phyloP scores from a whole-genome alignment of 2,888 invertebrate genomes.

The Mystacides longicornis region DNA sequence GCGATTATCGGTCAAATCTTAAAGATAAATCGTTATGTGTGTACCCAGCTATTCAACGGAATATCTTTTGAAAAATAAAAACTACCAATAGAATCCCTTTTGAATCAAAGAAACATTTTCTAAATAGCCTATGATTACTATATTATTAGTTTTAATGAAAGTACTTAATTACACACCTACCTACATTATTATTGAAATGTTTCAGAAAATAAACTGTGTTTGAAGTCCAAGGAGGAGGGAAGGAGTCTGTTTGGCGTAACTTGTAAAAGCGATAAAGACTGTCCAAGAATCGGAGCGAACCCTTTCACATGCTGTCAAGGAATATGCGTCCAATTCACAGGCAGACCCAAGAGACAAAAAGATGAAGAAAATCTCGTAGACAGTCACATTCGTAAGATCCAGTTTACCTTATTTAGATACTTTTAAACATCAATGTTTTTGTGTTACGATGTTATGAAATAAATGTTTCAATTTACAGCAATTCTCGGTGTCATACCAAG shows the following conservation, averaged over 20 bases:
- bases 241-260: slow-evolving; percentile 45
- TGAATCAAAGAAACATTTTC: too few species aligned
- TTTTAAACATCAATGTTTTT: slow-evolving; percentile 2
- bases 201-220: too few species aligned
- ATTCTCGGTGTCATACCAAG: slow-evolving; percentile 63
- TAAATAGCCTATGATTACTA: too few species aligned
- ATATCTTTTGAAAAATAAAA: too few species aligned
- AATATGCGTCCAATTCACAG: slow-evolving; percentile 54
- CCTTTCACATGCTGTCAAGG: slow-evolving; percentile 47
- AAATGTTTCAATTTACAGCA: slow-evolving; percentile 39
- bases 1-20: too few species aligned
- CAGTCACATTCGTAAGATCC: slow-evolving; percentile 40
- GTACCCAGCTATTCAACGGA: too few species aligned
- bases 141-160: too few species aligned
- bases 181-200: too few species aligned
- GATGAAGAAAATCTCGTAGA: slow-evolving; percentile 31
- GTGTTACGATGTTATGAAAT: background rate
- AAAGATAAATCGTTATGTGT: too few species aligned
- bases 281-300: slow-evolving; percentile 39
- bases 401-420: background rate
- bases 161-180: too few species aligned
- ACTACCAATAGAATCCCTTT: too few species aligned
- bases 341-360: slow-evolving; percentile 47
- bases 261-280: slow-evolving; percentile 41
- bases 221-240: too few species aligned